Evolutionary conservation across 2,113 vertebrate genomes (phyloP).

Genomic region (Elachura formosa): DNA sequence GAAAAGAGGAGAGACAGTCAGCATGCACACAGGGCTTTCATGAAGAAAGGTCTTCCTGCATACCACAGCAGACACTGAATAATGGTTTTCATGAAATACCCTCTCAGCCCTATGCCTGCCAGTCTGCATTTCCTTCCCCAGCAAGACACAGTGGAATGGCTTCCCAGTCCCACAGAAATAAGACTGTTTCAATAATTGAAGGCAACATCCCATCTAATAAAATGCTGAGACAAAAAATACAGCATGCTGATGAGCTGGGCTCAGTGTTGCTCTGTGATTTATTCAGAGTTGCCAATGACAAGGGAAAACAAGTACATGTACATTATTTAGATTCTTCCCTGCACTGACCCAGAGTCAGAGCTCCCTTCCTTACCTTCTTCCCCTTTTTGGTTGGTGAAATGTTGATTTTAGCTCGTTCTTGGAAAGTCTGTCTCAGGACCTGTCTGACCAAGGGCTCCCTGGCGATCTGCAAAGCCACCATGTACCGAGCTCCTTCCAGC

Average conservation of each 20-base stretch:
- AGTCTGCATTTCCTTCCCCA: constrained; percentile 16
- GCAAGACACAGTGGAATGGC: background rate
- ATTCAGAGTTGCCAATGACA: background rate
- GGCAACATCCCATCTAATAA: background rate
- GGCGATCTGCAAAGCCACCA: constrained; percentile 97
- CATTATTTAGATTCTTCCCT: background rate
- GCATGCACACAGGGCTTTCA: background rate
- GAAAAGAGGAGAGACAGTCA: background rate
- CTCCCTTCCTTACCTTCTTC: constrained; percentile 82
- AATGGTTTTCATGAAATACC: background rate
- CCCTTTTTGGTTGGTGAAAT: constrained; percentile 95
- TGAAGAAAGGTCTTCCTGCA: background rate
- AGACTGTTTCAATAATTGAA: background rate
- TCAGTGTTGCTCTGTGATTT: background rate
- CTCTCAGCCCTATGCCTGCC: background rate
- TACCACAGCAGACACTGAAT: background rate
- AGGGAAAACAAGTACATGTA: background rate
- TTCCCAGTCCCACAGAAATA: background rate
- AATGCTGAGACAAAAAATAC: background rate
- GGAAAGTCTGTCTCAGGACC: constrained; percentile 94
- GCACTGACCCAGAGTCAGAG: background rate
- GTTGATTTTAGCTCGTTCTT: constrained; percentile 96
- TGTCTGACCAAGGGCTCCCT: constrained; percentile 95
- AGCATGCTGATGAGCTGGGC: background rate
- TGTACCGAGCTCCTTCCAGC: constrained; percentile 94